These are phyloP conservation scores for Anas platyrhynchos DNA, from an alignment of 2,113 vertebrate genomes.

Conservation along the genomic window DNA sequence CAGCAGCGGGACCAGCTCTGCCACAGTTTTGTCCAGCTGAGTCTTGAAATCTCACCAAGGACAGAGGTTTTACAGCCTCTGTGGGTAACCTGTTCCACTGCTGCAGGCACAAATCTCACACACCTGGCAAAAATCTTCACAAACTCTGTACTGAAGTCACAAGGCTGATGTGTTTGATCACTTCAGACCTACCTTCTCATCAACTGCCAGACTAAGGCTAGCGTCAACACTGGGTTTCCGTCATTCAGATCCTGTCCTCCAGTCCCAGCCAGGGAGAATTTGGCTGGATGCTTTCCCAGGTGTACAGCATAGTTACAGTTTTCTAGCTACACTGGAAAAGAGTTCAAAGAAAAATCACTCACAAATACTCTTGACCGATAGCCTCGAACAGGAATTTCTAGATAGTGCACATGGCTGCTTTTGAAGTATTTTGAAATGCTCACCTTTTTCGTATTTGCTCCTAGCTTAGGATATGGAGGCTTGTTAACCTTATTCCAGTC, in stretches of 20 bases:
- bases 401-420: background rate
- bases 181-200: slow-evolving; percentile 88
- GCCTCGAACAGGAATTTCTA: background rate
- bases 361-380: background rate
- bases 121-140: background rate
- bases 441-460: slow-evolving; percentile 97
- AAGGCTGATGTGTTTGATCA: background rate
- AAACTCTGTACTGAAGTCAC: background rate
- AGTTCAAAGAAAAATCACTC: slow-evolving; percentile 5
- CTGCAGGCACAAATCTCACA: background rate
- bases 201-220: slow-evolving; percentile 94
- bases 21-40: background rate
- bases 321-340: slow-evolving; percentile 83
- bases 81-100: background rate
- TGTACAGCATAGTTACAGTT: slow-evolving; percentile 97
- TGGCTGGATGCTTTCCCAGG: slow-evolving; percentile 88
- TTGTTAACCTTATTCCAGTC: slow-evolving; percentile 95
- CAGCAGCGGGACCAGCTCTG: background rate
- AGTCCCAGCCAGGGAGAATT: slow-evolving; percentile 95
- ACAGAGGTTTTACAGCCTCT: background rate
- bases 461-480: slow-evolving; percentile 90
- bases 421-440: background rate
- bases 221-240: slow-evolving; percentile 87
- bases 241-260: slow-evolving; percentile 93
- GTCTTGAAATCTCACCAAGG: background rate